Evolutionary conservation across 2,888 invertebrate species (phyloP), one percentile per base, ranked within the genome.

Genomic region (Cremastobaeus sp.): DNA sequence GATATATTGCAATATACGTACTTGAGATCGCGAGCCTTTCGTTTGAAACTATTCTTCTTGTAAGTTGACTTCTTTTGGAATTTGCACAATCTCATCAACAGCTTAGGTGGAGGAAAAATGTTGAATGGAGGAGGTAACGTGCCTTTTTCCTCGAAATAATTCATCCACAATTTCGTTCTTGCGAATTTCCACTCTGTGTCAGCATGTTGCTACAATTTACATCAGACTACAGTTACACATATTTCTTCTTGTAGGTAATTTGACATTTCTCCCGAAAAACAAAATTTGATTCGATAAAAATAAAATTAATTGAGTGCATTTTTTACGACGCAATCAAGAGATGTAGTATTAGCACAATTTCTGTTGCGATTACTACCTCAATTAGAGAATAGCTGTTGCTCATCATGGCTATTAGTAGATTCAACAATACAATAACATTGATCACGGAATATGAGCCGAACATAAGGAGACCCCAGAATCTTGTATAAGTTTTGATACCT

Each of bases 121-220:
- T 98, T 98, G 88, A 98, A 98, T 0, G 98, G 98, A 0, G 97
- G 94, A 0, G 98, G 98, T 0, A 98, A 92, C 0, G 97, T 96
- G 78, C 95, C 95, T 0, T 95, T 95, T 73, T 94, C 95, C 80
- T 96, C 96, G 84, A 99, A 98, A 88, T 97, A 98, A 81, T 97
- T 97, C 90, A 98, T 96, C 98, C 98, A 99, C 41, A 99, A 89
- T 85, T 96, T 96, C 77, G 96, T 96, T 45, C 98, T 91, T 0
- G 98, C 98, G 84, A 98, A 98, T 88, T 98, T 98, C 98, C 98
- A 98, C 89, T 98, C 98, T 0, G 93, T 93, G 84, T 98, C 98
- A 1, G 97, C 94, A 84, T 97, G 91, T 91, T 97, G 96, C 95
- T 96, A 95, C 1, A 28, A 11, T 12, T 37, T 1, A 18, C 11